Base-by-base conservation (phyloP, 1,140 invertebrate genomes). In the Ips typographus region DNA sequence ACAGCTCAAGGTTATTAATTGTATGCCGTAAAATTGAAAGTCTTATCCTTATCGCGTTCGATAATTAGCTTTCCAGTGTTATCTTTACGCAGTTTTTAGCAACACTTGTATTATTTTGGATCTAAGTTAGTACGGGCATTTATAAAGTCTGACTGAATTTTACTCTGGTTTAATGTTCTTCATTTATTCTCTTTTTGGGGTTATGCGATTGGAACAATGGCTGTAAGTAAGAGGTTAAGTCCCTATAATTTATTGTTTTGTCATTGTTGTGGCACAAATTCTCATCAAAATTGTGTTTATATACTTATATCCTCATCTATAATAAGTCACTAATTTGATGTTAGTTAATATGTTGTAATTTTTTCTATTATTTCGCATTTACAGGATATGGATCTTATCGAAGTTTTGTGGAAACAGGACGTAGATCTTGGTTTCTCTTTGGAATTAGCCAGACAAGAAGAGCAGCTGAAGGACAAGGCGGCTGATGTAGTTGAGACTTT, bases 381-480 rank as follows among this genome's bases (percentile, higher is more conserved):
- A 1, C 84, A 96, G 94, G 94, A 96, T 79, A 93, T 94, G 88
- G 93, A 95, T 82, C 85, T 96, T 64, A 95, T 95, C 77, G 93
- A 96, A 79, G 91, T 94, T 62, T 84, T 96, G 40, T 95, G 94
- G 91, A 93, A 94, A 80, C 94, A 96, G 81, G 94, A 96, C 84
- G 93, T 95, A 71, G 94, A 96, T 81, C 85, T 96, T 77, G 94
- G 94, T 42, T 92, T 93, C 73, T 90, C 91, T 41, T 67, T 75
- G 53, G 75, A 77, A 56, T 62, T 59, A 7, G 61, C 58, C 22
- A 63, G 71, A 53, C 64, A 65, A 38, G 64, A 61, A 43, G 71
- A 73, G 59, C 66, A 74, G 51, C 58, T 53, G 37, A 68, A 68
- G 44, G 67, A 69, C 56, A 69, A 69, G 49, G 41, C 62, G 2